phyloP scores from a whole-genome alignment of 1,140 invertebrate genomes.

The Brevipalpus yothersi region DNA sequence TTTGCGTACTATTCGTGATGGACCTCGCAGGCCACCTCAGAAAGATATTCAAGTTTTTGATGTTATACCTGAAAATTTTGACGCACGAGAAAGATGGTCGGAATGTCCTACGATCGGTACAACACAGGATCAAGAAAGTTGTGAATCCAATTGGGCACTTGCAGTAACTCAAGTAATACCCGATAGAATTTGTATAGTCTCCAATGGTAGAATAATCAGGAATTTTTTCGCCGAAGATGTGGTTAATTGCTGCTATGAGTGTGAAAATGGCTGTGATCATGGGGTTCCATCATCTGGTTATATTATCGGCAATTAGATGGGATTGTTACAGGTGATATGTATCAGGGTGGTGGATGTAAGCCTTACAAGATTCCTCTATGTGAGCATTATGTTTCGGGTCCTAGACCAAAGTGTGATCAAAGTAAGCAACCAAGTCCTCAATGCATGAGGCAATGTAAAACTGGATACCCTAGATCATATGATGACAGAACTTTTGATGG shows the following conservation, averaged over 20 bases:
- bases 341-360: conserved; percentile 38
- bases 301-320: conserved; percentile 16
- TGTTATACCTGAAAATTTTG: conserved; percentile 45
- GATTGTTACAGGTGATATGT: conserved; percentile 58
- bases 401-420: too few species aligned
- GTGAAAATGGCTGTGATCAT: conserved; percentile 17
- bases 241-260: conserved; percentile 48
- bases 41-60: not conserved
- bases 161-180: conserved; percentile 7
- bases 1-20: too few species aligned
- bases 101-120: conserved; percentile 54
- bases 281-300: conserved; percentile 23
- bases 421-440: too few species aligned
- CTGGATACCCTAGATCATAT: conserved; percentile 36
- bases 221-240: conserved; percentile 18
- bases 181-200: conserved; percentile 41
- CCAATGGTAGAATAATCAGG: conserved; percentile 16
- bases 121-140: conserved; percentile 45
- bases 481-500: conserved; percentile 50
- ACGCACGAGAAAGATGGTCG: conserved; percentile 50
- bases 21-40: conserved; percentile 21
- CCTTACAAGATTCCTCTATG: conserved; percentile 62
- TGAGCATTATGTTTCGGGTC: conserved; percentile 68
- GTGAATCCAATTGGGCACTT: conserved; percentile 18
- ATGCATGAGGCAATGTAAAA: conserved; percentile 39